Conservation (phyloP, 2,888 invertebrate genomes). For the Ennomos fuscantarius region DNA sequence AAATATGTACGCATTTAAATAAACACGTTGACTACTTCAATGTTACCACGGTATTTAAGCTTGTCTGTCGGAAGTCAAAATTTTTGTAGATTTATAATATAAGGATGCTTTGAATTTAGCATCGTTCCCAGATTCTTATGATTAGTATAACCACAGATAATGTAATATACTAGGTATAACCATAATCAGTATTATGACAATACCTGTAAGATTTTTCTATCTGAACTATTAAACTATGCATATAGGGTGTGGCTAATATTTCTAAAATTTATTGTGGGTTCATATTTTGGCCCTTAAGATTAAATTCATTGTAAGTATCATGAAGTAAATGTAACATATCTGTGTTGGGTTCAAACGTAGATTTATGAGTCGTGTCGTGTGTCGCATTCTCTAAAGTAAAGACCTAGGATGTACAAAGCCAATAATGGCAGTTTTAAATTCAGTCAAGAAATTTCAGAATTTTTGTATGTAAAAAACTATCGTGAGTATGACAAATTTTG, state of each 20-base stretch:
- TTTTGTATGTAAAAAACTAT: no score
- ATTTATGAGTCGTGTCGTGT: conserved; percentile 14
- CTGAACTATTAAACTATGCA: conserved; percentile 14
- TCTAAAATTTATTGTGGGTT: background rate
- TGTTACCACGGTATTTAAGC: background rate
- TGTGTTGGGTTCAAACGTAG: conserved; percentile 59
- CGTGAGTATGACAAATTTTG: no score
- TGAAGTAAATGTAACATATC: conserved; percentile 68
- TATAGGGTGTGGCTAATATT: conserved; percentile 1
- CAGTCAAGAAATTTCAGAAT: no score
- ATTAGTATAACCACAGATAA: conserved; percentile 45
- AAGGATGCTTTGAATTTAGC: conserved; percentile 8
- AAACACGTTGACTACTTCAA: no score
- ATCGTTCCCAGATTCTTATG: conserved; percentile 54
- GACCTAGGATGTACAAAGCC: no score
- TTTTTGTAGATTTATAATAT: conserved; percentile 1
- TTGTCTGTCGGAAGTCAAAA: conserved; percentile 3
- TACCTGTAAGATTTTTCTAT: conserved; percentile 45
- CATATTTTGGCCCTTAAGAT: conserved; percentile 39
- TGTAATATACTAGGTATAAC: conserved; percentile 16
- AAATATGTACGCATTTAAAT: no score
- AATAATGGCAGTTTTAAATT: no score
- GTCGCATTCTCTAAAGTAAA: no score
- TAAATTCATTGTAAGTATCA: conserved; percentile 65
- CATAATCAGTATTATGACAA: conserved; percentile 64